Evolutionary conservation across 2,797 vertebrate genomes (phyloP).

Genomic region (Sebastolobus altivelis): DNA sequence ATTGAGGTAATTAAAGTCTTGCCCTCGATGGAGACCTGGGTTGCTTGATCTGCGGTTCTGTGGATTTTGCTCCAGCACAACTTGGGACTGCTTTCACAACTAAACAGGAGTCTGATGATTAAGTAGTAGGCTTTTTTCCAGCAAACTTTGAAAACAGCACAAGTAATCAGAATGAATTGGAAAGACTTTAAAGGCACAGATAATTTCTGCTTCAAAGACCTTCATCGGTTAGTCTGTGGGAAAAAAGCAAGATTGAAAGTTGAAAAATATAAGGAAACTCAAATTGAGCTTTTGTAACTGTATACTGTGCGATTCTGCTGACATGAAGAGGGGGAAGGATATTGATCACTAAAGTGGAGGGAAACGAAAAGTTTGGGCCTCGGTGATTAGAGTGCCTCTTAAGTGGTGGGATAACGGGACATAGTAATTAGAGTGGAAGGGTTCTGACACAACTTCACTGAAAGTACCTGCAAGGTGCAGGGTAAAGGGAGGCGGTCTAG

Average conservation of each 20-base stretch:
- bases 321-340: background rate
- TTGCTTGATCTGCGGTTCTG: background rate
- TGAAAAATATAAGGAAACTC: background rate
- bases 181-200: background rate
- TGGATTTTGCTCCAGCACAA: background rate
- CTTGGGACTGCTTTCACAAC: background rate
- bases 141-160: conserved; percentile 13
- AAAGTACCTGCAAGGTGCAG: background rate
- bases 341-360: background rate
- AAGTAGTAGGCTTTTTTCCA: background rate
- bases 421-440: background rate
- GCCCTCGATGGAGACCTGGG: background rate
- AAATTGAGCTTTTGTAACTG: background rate
- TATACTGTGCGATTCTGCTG: background rate
- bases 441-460: background rate
- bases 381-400: background rate
- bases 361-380: background rate
- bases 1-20: background rate
- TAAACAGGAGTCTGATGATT: background rate
- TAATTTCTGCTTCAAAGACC: conserved; percentile 16
- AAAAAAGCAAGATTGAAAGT: background rate
- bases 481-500: background rate
- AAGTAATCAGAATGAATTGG: conserved; percentile 17
- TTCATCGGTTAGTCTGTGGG: background rate
- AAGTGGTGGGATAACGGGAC: background rate